Conservation (phyloP, 2,797 vertebrate species). For the Danio choprae region DNA sequence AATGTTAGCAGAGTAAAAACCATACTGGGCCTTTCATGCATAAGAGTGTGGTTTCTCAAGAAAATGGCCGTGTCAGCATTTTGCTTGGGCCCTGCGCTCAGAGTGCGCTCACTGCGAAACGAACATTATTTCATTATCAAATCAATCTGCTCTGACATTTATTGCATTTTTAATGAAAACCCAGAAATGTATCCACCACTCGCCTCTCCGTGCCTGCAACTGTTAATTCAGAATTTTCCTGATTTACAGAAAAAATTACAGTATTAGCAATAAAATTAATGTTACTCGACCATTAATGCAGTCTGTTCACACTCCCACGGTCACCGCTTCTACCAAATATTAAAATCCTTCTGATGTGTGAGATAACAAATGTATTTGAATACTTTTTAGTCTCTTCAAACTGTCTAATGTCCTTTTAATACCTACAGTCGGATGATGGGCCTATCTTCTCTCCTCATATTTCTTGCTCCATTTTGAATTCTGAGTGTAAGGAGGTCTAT, state of each 20-base stretch:
- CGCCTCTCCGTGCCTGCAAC: conserved; percentile 51
- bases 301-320: conserved; percentile 13
- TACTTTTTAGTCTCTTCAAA: conserved; percentile 20
- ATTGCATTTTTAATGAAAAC: conserved; percentile 71
- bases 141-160: conserved; percentile 72
- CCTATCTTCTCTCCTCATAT: conserved; percentile 5
- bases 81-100: conserved; percentile 51
- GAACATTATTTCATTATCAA: conserved; percentile 71
- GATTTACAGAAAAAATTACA: conserved; percentile 46
- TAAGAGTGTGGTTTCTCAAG: conserved; percentile 48
- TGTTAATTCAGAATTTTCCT: conserved; percentile 57
- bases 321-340: neutral
- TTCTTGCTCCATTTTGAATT: conserved; percentile 26
- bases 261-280: conserved; percentile 41
- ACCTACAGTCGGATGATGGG: neutral
- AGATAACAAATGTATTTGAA: conserved; percentile 9
- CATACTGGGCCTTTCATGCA: conserved; percentile 37
- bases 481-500: conserved; percentile 25
- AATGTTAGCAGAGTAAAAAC: conserved; percentile 33
- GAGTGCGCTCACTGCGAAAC: conserved; percentile 56
- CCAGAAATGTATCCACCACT: conserved; percentile 53
- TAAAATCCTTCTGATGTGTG: conserved; percentile 7
- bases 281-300: conserved; percentile 34
- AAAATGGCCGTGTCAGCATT: conserved; percentile 63
- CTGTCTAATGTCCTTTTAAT: conserved; percentile 6